These are phyloP conservation scores for Pyxicephalus adspersus DNA, from an alignment of 2,113 vertebrate genomes.

Conservation along the genomic window DNA sequence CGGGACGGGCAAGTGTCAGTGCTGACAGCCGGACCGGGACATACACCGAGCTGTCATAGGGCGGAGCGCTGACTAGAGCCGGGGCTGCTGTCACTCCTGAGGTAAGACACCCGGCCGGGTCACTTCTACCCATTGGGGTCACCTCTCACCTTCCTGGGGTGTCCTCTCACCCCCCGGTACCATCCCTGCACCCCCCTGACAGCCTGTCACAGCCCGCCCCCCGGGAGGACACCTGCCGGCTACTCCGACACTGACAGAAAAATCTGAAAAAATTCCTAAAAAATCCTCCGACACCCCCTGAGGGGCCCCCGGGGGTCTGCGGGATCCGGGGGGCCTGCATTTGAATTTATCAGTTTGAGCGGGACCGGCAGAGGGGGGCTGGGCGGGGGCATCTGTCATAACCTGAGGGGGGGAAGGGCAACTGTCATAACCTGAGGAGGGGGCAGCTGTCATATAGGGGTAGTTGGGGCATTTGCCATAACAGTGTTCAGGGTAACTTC, in stretches of 20 bases:
- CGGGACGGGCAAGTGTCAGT: not conserved
- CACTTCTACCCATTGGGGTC: not conserved
- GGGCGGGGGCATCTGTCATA: conserved; percentile 68
- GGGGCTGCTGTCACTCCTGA: not conserved
- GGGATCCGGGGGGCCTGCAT: conserved; percentile 60
- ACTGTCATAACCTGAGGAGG: conserved; percentile 46
- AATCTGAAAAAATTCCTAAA: conserved; percentile 57
- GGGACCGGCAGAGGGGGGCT: conserved; percentile 71
- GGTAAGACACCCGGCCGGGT: not conserved
- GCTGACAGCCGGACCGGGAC: conserved; percentile 17
- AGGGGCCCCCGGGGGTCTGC: not conserved
- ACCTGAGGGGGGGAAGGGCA: conserved; percentile 61
- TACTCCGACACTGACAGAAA: conserved; percentile 1
- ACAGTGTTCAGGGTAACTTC: too few relatives aligned
- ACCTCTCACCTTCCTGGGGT: not conserved
- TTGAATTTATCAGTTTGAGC: conserved; percentile 75
- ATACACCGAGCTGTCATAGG: not conserved
- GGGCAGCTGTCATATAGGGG: conserved; percentile 22
- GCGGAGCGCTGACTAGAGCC: not conserved
- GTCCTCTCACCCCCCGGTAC: not conserved
- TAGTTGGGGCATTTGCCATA: too few relatives aligned
- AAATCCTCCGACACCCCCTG: conserved; percentile 49
- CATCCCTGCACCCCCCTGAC: not conserved
- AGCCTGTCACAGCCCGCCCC: not conserved
- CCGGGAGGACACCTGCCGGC: conserved; percentile 10